Evolutionary conservation across 2,797 vertebrate genomes (phyloP).

Genomic region (Vespertilio murinus): DNA sequence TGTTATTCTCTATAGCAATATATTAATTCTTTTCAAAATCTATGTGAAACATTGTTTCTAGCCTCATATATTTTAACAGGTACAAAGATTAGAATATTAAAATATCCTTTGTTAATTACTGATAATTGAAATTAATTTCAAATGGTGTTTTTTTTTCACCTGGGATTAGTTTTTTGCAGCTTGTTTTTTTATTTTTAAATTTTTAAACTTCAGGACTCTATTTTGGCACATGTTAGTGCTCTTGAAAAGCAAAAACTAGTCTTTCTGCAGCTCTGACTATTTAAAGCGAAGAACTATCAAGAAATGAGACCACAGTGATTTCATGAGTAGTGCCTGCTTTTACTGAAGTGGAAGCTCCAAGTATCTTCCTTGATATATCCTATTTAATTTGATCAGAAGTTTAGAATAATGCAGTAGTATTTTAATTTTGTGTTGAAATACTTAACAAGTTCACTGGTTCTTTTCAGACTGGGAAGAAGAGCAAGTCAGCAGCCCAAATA

Average conservation of each 20-base stretch:
- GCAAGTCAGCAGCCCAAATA: slow-evolving; percentile 97
- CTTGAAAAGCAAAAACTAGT: neutral
- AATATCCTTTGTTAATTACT: slow-evolving; percentile 20
- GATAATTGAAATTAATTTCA: slow-evolving; percentile 30
- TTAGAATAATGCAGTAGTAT: neutral
- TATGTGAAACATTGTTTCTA: neutral
- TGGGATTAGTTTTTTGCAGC: neutral
- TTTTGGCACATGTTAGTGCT: neutral
- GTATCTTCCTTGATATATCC: neutral
- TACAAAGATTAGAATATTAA: neutral
- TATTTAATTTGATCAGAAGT: neutral
- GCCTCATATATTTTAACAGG: neutral
- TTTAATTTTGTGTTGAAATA: neutral
- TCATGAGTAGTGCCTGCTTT: neutral
- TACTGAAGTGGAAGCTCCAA: neutral
- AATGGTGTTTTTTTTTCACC: neutral
- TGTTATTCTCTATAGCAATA: neutral
- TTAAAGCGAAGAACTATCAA: neutral
- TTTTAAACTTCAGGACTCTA: neutral
- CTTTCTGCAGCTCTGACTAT: neutral
- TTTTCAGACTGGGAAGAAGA: slow-evolving; percentile 97
- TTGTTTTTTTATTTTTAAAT: neutral
- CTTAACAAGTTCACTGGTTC: slow-evolving; percentile 64
- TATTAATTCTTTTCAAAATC: neutral
- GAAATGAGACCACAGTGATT: neutral